Percentiles rank a stretch among this genome's conserved stretches.
phyloP scores from a whole-genome alignment of 2,113 vertebrate species.

The Colaptes auratus region DNA sequence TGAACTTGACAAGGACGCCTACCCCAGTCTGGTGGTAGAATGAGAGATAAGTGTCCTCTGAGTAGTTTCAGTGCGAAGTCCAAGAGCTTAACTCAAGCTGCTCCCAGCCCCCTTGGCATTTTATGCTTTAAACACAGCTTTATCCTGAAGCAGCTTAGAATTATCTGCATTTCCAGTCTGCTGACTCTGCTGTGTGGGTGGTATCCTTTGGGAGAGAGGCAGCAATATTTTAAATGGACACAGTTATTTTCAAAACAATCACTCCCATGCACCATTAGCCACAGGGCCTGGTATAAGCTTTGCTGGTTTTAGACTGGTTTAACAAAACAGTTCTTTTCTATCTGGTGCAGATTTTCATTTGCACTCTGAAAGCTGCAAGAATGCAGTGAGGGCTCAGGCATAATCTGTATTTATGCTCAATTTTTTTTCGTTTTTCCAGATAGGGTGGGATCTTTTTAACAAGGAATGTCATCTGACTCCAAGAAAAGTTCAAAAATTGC shows the following conservation, averaged over 20 bases:
- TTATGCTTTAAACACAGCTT: neutral
- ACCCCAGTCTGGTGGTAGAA: neutral
- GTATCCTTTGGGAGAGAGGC: conserved; percentile 22
- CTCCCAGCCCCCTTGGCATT: neutral
- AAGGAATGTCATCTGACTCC: neutral
- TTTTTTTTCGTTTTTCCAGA: neutral
- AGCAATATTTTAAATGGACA: neutral
- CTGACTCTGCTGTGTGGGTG: conserved; percentile 27
- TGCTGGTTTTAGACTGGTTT: neutral
- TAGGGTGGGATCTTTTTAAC: neutral
- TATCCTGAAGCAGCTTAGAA: conserved; percentile 18
- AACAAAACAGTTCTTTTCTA: neutral
- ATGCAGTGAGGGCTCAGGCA: neutral
- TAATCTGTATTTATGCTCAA: neutral
- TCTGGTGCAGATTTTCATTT: neutral
- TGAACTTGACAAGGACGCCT: neutral
- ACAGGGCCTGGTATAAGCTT: neutral
- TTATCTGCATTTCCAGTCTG: conserved; percentile 4
- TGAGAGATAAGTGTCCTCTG: neutral
- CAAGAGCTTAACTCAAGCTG: neutral
- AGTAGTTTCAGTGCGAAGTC: neutral
- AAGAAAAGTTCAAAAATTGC: neutral
- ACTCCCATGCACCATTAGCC: neutral
- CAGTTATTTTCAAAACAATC: conserved; percentile 34
- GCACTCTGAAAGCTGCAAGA: neutral